Percentiles rank a stretch among this genome's conserved stretches.
phyloP scores from a whole-genome alignment of 2,113 vertebrate species.

The Pleuronectes platessa region DNA sequence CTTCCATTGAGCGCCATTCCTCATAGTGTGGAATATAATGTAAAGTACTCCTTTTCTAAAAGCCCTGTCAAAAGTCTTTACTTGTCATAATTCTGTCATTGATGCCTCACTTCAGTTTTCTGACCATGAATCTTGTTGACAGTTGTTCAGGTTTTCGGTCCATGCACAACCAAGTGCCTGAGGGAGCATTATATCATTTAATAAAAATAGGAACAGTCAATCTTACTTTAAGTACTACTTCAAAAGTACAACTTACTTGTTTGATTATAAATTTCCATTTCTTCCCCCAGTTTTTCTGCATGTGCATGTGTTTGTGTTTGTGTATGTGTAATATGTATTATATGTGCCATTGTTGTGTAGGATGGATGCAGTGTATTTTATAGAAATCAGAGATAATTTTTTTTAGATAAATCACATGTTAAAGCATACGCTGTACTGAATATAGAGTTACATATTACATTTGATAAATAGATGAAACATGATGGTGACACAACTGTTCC shows the following conservation, averaged over 20 bases:
- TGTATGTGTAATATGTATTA: background rate
- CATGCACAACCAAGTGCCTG: background rate
- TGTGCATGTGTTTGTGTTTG: too few relatives aligned
- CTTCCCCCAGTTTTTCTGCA: background rate
- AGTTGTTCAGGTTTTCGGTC: background rate
- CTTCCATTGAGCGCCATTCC: conserved; percentile 58
- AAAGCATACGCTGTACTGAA: too few relatives aligned
- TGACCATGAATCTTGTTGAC: background rate
- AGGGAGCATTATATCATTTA: background rate
- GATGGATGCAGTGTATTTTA: too few relatives aligned
- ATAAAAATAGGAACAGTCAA: background rate
- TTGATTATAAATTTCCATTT: background rate
- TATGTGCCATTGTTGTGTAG: background rate
- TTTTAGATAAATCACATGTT: too few relatives aligned
- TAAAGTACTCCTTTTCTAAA: conserved; percentile 62
- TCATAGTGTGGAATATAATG: conserved; percentile 51
- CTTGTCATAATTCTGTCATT: conserved; percentile 63
- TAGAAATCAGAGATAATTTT: too few relatives aligned
- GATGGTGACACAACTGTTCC: too few relatives aligned
- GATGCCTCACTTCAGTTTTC: conserved; percentile 64
- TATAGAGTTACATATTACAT: too few relatives aligned
- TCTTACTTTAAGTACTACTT: background rate
- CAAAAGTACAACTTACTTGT: background rate
- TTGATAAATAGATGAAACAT: too few relatives aligned
- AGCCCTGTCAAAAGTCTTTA: conserved; percentile 60